These are phyloP conservation scores for Nemapogon koenigi DNA, from an alignment of 2,888 invertebrate species.

Conservation along the genomic window DNA sequence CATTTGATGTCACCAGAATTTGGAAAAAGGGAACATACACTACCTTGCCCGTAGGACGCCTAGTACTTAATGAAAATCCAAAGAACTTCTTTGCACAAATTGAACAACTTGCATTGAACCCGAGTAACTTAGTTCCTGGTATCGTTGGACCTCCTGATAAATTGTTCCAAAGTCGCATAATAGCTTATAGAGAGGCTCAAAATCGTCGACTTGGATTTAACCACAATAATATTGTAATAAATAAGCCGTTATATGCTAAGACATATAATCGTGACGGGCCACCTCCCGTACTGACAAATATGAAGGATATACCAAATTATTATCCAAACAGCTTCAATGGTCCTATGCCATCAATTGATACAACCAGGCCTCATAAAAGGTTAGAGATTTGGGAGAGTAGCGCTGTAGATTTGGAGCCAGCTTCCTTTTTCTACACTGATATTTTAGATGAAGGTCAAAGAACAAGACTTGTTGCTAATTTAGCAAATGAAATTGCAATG, in stretches of 20 bases:
- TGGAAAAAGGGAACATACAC: constrained; percentile 84
- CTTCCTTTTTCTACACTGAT: constrained; percentile 76
- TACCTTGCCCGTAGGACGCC: constrained; percentile 77
- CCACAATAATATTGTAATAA: constrained; percentile 84
- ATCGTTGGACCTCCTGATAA: constrained; percentile 86
- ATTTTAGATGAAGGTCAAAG: constrained; percentile 72
- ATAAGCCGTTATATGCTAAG: constrained; percentile 75
- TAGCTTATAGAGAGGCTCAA: constrained; percentile 84
- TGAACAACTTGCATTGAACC: constrained; percentile 83
- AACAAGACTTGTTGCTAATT: constrained; percentile 32
- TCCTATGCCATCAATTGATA: constrained; percentile 48
- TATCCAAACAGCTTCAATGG: constrained; percentile 89
- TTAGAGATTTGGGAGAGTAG: constrained; percentile 20
- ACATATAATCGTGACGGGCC: constrained; percentile 85
- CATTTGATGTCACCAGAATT: constrained; percentile 86
- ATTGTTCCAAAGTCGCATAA: constrained; percentile 78
- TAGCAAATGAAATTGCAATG: background rate
- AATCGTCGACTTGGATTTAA: constrained; percentile 81
- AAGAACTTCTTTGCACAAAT: constrained; percentile 84
- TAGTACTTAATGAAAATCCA: constrained; percentile 83
- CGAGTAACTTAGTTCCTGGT: constrained; percentile 82
- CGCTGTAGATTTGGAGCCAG: constrained; percentile 55
- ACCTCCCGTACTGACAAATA: constrained; percentile 71
- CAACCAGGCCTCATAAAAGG: constrained; percentile 18
- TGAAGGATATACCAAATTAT: constrained; percentile 86